Evolutionary conservation across 1,140 invertebrate species (phyloP).

Genomic region (Bombyx mandarina): DNA sequence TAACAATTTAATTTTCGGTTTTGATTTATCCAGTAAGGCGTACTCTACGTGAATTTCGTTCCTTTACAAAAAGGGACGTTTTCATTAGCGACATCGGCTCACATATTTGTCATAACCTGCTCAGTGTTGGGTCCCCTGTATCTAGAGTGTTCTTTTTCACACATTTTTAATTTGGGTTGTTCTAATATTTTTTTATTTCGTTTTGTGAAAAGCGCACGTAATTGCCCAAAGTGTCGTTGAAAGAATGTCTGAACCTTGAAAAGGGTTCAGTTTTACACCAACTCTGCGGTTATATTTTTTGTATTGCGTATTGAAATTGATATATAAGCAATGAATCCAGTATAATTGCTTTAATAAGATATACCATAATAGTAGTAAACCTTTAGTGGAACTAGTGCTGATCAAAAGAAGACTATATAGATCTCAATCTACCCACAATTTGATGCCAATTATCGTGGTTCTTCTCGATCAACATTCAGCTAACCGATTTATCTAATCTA

Average conservation of each 20-base stretch:
- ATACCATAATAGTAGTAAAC: no score
- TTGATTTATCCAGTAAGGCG: constrained; percentile 7
- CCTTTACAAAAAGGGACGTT: constrained; percentile 55
- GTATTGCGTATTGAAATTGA: no score
- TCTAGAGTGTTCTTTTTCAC: constrained; percentile 44
- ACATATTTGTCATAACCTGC: constrained; percentile 67
- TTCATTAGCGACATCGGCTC: constrained; percentile 66
- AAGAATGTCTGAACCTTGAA: not conserved
- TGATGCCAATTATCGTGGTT: no score
- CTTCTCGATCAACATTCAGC: no score
- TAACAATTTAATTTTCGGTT: no score
- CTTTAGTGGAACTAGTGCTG: no score
- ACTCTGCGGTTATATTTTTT: not conserved
- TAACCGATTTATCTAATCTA: no score
- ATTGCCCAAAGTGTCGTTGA: constrained; percentile 11
- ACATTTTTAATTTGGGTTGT: constrained; percentile 64
- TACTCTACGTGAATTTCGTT: constrained; percentile 12
- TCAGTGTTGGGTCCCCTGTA: constrained; percentile 21
- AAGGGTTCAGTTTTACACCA: not conserved
- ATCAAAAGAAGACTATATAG: no score
- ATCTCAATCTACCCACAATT: no score
- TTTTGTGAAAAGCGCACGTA: not conserved
- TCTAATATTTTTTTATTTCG: constrained; percentile 14
- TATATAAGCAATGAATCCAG: no score
- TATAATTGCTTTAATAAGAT: no score